A percentile compares a stretch with the other conserved stretches of the same genome.
Evolutionary conservation across 2,888 invertebrate genomes (phyloP).

Genomic region (Allolobophora icterica): DNA sequence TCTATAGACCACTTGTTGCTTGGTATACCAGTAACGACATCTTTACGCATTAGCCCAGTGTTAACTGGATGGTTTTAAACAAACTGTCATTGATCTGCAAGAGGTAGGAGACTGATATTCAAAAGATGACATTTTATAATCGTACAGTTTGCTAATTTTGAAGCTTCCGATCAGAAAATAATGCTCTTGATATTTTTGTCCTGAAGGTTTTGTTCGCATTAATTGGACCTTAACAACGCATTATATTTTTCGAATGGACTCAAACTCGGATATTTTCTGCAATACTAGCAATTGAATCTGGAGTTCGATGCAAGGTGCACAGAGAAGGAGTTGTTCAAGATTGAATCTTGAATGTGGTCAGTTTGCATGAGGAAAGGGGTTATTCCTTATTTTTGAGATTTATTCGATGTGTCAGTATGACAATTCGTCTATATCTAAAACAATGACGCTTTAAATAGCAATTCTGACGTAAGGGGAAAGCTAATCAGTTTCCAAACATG

Average conservation of each 20-base stretch:
- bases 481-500: background rate
- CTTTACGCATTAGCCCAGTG: background rate
- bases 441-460: constrained; percentile 9
- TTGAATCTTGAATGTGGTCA: background rate
- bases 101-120: background rate
- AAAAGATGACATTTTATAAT: background rate
- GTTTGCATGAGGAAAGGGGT: background rate
- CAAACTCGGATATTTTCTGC: background rate
- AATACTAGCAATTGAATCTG: background rate
- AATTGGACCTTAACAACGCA: background rate
- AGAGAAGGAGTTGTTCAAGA: background rate
- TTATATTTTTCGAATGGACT: background rate
- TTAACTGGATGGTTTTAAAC: background rate
- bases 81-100: background rate
- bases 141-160: no score
- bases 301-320: background rate
- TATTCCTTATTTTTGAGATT: background rate
- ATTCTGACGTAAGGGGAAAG: background rate
- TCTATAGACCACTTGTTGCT: no score
- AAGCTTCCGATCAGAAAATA: no score
- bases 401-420: background rate
- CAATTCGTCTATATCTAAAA: background rate
- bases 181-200: no score
- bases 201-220: background rate
- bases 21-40: background rate